Conservation (phyloP, 2,113 vertebrate species). For the Hippocampus zosterae region DNA sequence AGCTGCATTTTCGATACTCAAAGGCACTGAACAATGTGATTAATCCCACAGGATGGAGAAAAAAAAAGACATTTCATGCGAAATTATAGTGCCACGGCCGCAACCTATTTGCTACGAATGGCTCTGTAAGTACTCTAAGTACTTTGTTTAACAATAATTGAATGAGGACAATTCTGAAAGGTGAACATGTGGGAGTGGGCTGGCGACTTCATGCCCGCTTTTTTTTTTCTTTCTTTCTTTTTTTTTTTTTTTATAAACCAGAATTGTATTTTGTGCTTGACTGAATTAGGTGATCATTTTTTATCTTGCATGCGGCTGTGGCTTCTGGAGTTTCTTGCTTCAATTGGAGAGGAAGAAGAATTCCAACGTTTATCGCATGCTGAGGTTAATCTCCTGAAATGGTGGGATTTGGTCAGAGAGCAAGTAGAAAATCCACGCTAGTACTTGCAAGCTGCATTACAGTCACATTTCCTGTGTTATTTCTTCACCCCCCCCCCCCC, state of each 20-base stretch:
- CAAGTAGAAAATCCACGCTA: slow-evolving; percentile 72
- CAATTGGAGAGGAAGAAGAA: slow-evolving; percentile 76
- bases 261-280: slow-evolving; percentile 83
- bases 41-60: slow-evolving; percentile 54
- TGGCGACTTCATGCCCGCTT: slow-evolving; percentile 35
- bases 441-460: slow-evolving; percentile 65
- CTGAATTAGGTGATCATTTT: slow-evolving; percentile 83
- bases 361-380: slow-evolving; percentile 80
- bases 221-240: slow-evolving; percentile 36
- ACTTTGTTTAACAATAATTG: slow-evolving; percentile 67
- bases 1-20: slow-evolving; percentile 47
- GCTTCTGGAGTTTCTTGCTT: slow-evolving; percentile 73
- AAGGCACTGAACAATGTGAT: slow-evolving; percentile 50
- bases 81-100: slow-evolving; percentile 29
- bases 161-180: slow-evolving; percentile 50
- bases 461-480: slow-evolving; percentile 62
- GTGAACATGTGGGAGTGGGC: slow-evolving; percentile 31
- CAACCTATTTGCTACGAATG: slow-evolving; percentile 57
- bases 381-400: slow-evolving; percentile 80
- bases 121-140: slow-evolving; percentile 60
- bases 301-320: slow-evolving; percentile 75
- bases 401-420: slow-evolving; percentile 76
- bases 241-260: slow-evolving; percentile 40
- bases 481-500: slow-evolving; percentile 19
- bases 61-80: slow-evolving; percentile 50